A percentile compares a stretch with the other conserved stretches of the same genome.
phyloP scores from a whole-genome alignment of 2,113 vertebrate species.

The Microtus oregoni region DNA sequence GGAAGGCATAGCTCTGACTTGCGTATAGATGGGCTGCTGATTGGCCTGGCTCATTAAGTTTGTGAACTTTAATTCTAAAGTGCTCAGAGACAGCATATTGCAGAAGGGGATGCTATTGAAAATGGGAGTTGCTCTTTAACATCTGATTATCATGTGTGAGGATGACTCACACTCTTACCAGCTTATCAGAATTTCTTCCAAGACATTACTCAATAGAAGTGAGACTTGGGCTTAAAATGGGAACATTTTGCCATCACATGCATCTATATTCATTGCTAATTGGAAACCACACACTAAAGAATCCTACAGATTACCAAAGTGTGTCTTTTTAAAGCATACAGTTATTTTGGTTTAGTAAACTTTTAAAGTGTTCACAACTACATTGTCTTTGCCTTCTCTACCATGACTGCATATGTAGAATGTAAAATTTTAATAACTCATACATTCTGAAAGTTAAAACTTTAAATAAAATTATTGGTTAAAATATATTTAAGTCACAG shows the following conservation, averaged over 20 bases:
- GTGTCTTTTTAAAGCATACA: neutral
- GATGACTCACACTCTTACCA: neutral
- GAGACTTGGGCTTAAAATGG: neutral
- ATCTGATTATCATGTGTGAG: neutral
- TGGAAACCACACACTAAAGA: neutral
- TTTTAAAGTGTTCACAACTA: neutral
- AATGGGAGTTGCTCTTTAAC: neutral
- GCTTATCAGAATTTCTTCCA: slow-evolving; percentile 3
- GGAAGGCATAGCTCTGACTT: slow-evolving; percentile 61
- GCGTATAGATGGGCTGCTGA: slow-evolving; percentile 34
- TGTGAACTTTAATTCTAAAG: slow-evolving; percentile 8
- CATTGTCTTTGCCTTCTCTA: neutral
- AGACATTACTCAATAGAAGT: neutral
- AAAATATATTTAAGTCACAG: neutral
- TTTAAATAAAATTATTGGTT: slow-evolving; percentile 1
- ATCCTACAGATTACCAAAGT: neutral
- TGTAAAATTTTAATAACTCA: neutral
- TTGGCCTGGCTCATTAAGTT: neutral
- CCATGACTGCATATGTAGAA: neutral
- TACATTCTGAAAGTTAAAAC: neutral
- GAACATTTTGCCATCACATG: neutral
- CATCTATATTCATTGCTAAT: slow-evolving; percentile 24
- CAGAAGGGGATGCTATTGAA: slow-evolving; percentile 50
- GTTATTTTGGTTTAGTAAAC: slow-evolving; percentile 11
- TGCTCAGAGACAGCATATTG: slow-evolving; percentile 48